Conservation (phyloP, 2,888 invertebrate genomes). For the Andricus quercusramuli region DNA sequence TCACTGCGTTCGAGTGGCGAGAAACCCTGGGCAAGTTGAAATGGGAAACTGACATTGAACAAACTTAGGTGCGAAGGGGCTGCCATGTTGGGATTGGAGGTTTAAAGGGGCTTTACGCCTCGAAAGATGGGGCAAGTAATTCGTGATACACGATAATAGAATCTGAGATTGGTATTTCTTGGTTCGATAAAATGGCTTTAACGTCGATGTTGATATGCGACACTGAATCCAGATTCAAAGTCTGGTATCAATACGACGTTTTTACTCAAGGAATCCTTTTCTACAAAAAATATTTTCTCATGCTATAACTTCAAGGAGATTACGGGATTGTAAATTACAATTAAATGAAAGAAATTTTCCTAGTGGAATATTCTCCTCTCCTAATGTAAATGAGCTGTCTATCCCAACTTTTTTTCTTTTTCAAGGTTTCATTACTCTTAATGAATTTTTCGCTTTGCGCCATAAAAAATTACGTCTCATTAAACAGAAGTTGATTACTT, state of each 20-base stretch:
- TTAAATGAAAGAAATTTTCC: not conserved
- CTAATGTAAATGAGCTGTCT: not conserved
- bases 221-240: not conserved
- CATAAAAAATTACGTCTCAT: conserved; percentile 13
- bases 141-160: conserved; percentile 57
- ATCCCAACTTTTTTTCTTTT: not conserved
- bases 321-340: not conserved
- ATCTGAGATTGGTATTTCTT: conserved; percentile 56
- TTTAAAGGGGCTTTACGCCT: conserved; percentile 52
- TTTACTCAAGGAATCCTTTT: not conserved
- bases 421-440: conserved; percentile 28
- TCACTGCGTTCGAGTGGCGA: conserved; percentile 44
- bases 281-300: not conserved
- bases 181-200: conserved; percentile 43
- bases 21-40: conserved; percentile 51
- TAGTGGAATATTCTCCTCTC: not conserved
- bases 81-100: conserved; percentile 27
- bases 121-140: conserved; percentile 57
- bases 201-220: not conserved
- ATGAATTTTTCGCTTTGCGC: conserved; percentile 28
- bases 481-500: conserved; percentile 1
- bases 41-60: conserved; percentile 55
- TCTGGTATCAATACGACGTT: not conserved
- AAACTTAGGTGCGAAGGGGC: conserved; percentile 44
- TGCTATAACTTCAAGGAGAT: not conserved